Base-by-base conservation (phyloP, 1,140 invertebrate species). In the Heliothis subflexa region DNA sequence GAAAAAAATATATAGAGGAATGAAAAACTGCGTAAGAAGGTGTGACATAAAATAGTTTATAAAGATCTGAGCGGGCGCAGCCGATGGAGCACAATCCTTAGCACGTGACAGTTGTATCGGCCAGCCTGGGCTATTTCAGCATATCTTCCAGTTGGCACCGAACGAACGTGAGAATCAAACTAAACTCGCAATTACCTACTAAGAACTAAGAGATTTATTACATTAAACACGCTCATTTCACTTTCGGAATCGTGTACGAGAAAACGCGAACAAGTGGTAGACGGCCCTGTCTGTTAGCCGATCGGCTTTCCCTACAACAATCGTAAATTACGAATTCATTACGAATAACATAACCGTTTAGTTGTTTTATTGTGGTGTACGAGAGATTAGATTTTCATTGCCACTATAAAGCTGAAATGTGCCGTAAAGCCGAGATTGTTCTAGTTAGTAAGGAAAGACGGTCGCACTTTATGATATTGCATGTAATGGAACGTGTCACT, bases 321-420 rank as follows among this genome's bases (percentile, higher is more conserved):
- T 89, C 86, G 88, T 91, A 91, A 91, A 91, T 90, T 90, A 88
- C 81, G 83, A 83, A 90, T 90, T 88, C 85, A 89, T 90, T 92
- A 86, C 82, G 86, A 87, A 90, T 88, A 90, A 88, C 86, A 90
- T 87, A 90, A 89, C 85, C 77, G 86, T 86, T 85, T 79, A 81
- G 87, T 86, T 89, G 88, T 88, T 89, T 91, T 89, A 91, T 88
- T 70, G 88, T 85, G 62, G 73, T 77, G 66, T 79, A 82, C 85
- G 81, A 81, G 84, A 85, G 74, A 77, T 88, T 87, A 88, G 87
- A 89, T 87, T 87, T 62, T 72, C 77, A 78, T 62, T 50, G 68
- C 57, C 68, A 64, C 78, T 74, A 80, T 80, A 76, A 76, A 50
- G 13, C 57, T 50, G 66, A 72, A 78, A 62, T 78, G 68, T 33